A percentile compares a stretch with the other conserved stretches of the same genome.
phyloP scores from a whole-genome alignment of 1,140 invertebrate genomes.

The Platorchestia sp. region DNA sequence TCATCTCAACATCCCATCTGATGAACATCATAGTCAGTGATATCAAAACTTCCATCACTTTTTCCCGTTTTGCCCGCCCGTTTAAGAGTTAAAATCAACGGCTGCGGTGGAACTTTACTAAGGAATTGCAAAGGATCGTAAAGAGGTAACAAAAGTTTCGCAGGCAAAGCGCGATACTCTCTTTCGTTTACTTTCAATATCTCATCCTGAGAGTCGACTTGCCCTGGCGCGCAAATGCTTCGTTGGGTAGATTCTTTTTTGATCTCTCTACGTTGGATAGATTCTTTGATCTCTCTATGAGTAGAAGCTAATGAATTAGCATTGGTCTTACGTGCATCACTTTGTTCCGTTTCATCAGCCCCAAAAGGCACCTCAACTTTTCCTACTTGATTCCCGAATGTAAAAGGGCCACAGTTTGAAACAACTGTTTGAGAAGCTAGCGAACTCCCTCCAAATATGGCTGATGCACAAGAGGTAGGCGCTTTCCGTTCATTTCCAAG shows the following conservation, averaged over 20 bases:
- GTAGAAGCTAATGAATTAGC: not conserved
- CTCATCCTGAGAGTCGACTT: not conserved
- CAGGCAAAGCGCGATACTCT: slow-evolving; percentile 17
- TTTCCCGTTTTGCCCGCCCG: not conserved
- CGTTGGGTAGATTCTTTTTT: not conserved
- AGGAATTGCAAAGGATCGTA: slow-evolving; percentile 25
- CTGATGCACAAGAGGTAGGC: not conserved
- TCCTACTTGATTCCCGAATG: not conserved
- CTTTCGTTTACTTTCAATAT: not conserved
- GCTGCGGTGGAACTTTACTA: slow-evolving; percentile 7
- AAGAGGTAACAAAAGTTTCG: not conserved
- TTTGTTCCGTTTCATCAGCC: not conserved
- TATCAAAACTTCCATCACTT: not conserved
- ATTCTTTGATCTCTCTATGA: not conserved
- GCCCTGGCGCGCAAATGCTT: not conserved
- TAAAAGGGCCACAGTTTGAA: not conserved
- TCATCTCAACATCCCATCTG: not conserved
- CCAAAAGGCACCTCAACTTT: not conserved
- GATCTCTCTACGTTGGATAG: not conserved
- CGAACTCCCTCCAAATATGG: not conserved
- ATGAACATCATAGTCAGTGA: slow-evolving; percentile 15
- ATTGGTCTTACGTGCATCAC: not conserved
- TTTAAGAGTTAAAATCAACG: slow-evolving; percentile 4
- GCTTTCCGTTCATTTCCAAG: not conserved
- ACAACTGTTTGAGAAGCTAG: not conserved